Base-by-base conservation (phyloP, 2,888 invertebrate genomes). In the Pyrrhosoma nymphula region DNA sequence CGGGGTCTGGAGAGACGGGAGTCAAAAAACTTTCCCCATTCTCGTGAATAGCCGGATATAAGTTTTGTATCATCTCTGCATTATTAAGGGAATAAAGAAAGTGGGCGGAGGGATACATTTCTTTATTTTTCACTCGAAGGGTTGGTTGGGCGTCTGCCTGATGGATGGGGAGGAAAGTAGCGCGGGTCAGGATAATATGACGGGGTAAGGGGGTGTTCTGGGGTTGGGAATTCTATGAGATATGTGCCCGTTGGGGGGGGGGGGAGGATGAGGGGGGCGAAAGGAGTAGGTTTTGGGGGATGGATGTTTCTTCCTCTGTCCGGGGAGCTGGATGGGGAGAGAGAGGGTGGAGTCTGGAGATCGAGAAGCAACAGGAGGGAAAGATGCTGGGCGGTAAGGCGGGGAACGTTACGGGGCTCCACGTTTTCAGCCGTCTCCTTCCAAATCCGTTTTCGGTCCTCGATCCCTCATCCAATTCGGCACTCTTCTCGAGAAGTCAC, bases 331-430 rank as follows among this genome's bases (percentile, higher is more conserved):
- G 26, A n/a, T 26, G 6, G 69, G 8, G 10, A 26, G 82, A 16
- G 2, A 35, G 35, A 18, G 82, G 14, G 16, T 35, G 82, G 30
- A 16, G 82, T 30, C 4, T n/a, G n/a, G 82, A 35, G 82, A 82
- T 35, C 30, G 82, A 35, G 82, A 82, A 82, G 82, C 82, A 82
- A 82, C 82, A 82, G 82, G 82, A 82, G 82, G 82, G 35, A 82
- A 82, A 4, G 82, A 82, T n/a, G 69, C 23, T 8, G n/a, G 69
- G 60, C 2, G 60, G 60, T 4, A 20, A 20, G 60, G 60, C 16
- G 60, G 60, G 60, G 16, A 60, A 6, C 69, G 69, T 23, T 69
- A 69, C 69, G 26, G 69, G 69, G 26, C n/a, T 23, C n/a, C 69
- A n/a, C 26, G 26, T 23, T 26, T 23, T n/a, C 69, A 26, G 26